These are phyloP conservation scores for Dasyurus viverrinus DNA, from an alignment of 2,113 vertebrate genomes.

Conservation along the genomic window DNA sequence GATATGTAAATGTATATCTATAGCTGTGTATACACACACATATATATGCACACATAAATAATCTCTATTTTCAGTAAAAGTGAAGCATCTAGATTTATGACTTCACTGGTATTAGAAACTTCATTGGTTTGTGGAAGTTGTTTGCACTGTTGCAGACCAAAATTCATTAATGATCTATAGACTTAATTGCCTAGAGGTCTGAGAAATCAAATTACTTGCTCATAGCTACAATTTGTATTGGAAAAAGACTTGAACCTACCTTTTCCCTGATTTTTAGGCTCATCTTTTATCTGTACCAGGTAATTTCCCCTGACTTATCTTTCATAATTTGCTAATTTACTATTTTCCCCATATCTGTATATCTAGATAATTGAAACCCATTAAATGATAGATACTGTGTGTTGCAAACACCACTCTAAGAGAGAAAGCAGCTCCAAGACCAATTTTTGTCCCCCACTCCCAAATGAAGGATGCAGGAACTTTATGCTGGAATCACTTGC, in stretches of 20 bases:
- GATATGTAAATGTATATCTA: not conserved
- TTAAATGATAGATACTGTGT: not conserved
- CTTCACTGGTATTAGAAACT: not conserved
- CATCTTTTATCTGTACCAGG: not conserved
- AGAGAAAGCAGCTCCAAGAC: not conserved
- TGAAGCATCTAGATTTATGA: not conserved
- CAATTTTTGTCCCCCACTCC: too few relatives aligned
- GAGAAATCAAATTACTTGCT: not conserved
- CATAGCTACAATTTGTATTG: not conserved
- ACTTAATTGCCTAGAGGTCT: not conserved
- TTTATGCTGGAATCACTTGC: not conserved
- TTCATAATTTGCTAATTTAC: not conserved
- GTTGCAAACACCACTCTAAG: not conserved
- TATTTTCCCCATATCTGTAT: not conserved
- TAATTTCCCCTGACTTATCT: not conserved
- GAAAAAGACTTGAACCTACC: not conserved
- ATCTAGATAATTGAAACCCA: not conserved
- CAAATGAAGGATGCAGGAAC: not conserved
- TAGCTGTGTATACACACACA: not conserved
- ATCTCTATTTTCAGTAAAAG: not conserved
- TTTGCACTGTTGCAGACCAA: not conserved
- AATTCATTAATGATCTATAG: not conserved
- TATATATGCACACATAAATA: not conserved
- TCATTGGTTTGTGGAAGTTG: not conserved
- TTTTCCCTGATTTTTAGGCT: not conserved